A percentile compares a stretch with the other conserved stretches of the same genome.
Conservation (phyloP, 2,113 vertebrate genomes). For the Morone chrysops region DNA sequence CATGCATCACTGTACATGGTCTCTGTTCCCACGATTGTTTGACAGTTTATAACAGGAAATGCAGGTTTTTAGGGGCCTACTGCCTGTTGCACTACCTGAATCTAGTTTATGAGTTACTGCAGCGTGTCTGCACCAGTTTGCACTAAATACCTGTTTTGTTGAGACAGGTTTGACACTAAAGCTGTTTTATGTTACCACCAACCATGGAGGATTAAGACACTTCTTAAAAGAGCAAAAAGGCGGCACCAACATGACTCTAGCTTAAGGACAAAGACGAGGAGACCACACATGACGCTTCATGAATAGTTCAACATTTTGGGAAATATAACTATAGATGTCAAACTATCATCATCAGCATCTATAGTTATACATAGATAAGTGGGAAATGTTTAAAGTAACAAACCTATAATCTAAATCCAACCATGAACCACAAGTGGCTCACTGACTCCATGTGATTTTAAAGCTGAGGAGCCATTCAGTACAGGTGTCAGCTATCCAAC, state of each 20-base stretch:
- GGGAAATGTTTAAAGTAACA: neutral
- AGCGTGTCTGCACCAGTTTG: conserved; percentile 5
- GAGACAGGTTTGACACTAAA: neutral
- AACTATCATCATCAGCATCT: neutral
- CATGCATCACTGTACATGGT: neutral
- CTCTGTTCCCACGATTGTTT: conserved; percentile 4
- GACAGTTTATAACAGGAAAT: conserved; percentile 12
- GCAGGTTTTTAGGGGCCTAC: conserved; percentile 1
- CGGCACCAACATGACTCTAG: too few species aligned
- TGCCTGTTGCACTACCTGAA: conserved; percentile 15
- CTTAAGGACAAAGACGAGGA: neutral
- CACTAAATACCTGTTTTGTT: neutral
- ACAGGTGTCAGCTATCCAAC: conserved; percentile 27
- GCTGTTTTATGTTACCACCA: neutral
- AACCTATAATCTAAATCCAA: neutral
- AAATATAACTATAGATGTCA: neutral
- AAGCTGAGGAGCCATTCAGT: conserved; percentile 6
- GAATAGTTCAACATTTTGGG: neutral
- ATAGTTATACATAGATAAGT: too few species aligned
- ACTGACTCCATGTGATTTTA: neutral
- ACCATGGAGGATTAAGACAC: neutral
- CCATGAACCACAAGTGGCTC: neutral
- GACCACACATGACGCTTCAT: neutral
- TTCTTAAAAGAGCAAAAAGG: neutral
- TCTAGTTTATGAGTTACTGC: conserved; percentile 1